Evolutionary conservation across 2,888 invertebrate species (phyloP), one percentile per base, ranked within the genome.

Genomic region (Nomada hirtipes): DNA sequence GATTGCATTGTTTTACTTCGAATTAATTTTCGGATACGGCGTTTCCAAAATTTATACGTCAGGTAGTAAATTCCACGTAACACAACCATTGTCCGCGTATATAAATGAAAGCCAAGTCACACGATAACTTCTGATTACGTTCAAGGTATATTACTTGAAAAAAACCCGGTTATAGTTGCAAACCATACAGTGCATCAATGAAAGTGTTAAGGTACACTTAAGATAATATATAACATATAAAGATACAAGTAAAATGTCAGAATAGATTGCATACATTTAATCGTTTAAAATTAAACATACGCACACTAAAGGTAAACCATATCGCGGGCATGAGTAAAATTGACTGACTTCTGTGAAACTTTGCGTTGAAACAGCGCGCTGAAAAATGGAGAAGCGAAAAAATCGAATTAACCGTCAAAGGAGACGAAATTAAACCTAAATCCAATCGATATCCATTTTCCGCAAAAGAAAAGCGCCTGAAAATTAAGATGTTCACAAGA

Each of bases 391-490:
- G 11, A 23, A 18, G 20, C 11, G 23, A 47, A 9, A 0, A 2
- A 53, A 53, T 13, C 36, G 18, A 2, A 53, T 36, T 4, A 7
- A 9, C n/a, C 18, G 20, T 1, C n/a, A 29, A 2, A 2, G 13
- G 50, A 7, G 4, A 3, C n/a, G 11, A 2, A 53, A 26, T 36
- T 9, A 20, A 67, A 67, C 9, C 15, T 13, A n/a, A 76, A 44
- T 42, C 4, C 18, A 7, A n/a, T 42, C 52, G 57, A 10, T 59
- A 53, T 29, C 52, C 29, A 26, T 59, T 47, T 13, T 44, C 64
- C 18, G 23, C 64, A 23, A 36, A 74, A 67, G 36, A 74, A 20
- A 70, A 79, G 47, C 71, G 36, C 50, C 52, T 73, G 74, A 57
- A 64, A n/a, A 57, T 20, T 36, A 63, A 55, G 42, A 57, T 20